A percentile compares a stretch with the other conserved stretches of the same genome.
Evolutionary conservation across 2,888 invertebrate genomes (phyloP).

Genomic region (Drosophila anomalata): DNA sequence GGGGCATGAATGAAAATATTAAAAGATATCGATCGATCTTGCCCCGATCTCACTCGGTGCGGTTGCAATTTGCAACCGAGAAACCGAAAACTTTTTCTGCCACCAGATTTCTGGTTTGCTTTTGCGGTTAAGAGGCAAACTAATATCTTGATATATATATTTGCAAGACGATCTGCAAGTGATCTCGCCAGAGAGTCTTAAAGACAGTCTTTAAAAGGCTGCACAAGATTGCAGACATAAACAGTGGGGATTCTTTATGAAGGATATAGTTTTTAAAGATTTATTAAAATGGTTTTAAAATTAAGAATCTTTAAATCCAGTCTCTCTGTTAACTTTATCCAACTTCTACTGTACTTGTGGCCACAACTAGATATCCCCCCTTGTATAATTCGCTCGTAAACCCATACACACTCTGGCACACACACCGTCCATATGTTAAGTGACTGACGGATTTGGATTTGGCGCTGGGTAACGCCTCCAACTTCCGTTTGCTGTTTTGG

Average conservation of each 20-base stretch:
- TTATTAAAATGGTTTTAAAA: neutral
- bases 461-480: conserved; percentile 78
- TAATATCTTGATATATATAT: conserved; percentile 30
- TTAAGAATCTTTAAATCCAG: too few species aligned
- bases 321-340: neutral
- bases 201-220: conserved; percentile 47
- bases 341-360: conserved; percentile 16
- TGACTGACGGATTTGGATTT: conserved; percentile 71
- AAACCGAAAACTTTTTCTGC: conserved; percentile 44
- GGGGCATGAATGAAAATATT: conserved; percentile 78
- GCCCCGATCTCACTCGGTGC: conserved; percentile 43
- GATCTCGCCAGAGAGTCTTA: conserved; percentile 43
- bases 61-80: conserved; percentile 1
- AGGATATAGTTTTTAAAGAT: too few species aligned
- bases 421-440: conserved; percentile 54
- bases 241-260: conserved; percentile 8
- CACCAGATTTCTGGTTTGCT: conserved; percentile 46
- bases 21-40: conserved; percentile 75
- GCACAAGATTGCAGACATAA: conserved; percentile 25
- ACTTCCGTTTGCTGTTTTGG: conserved; percentile 77
- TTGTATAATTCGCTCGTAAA: conserved; percentile 39
- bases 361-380: conserved; percentile 20
- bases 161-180: conserved; percentile 42
- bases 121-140: conserved; percentile 22
- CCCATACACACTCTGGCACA: conserved; percentile 28